Percentiles rank a stretch among this genome's conserved stretches.
Conservation (phyloP, 1,140 invertebrate species). For the Saccostrea cuccullata region DNA sequence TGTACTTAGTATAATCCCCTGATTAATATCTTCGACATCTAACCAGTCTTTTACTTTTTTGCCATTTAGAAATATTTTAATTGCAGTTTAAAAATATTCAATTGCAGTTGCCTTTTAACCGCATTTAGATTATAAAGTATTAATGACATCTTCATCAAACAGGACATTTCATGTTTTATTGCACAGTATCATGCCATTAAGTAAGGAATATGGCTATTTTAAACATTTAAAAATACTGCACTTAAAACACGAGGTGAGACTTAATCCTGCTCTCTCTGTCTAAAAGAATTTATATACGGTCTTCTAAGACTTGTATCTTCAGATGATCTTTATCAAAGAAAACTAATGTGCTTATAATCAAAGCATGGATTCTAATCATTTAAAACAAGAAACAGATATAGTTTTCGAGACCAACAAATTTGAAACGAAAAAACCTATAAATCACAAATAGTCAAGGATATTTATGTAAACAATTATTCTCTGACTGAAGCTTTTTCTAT, state of each 20-base stretch:
- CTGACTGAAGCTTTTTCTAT: no score
- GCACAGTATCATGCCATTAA: background rate
- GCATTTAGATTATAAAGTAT: background rate
- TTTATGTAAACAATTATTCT: no score
- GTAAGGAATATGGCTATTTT: background rate
- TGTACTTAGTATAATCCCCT: no score
- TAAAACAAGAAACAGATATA: background rate
- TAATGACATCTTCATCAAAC: conserved; percentile 9
- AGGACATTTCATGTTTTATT: background rate
- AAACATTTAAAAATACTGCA: background rate
- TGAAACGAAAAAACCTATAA: no score
- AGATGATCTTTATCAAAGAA: background rate
- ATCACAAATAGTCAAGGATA: no score
- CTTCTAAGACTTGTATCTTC: background rate
- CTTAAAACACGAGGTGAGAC: background rate
- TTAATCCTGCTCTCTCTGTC: background rate
- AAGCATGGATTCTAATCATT: background rate
- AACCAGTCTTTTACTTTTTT: background rate
- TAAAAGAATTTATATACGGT: background rate
- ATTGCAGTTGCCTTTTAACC: background rate
- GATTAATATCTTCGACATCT: background rate
- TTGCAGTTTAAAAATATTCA: background rate
- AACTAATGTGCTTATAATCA: background rate
- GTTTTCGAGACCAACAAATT: background rate
- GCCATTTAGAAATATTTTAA: background rate